Conservation (phyloP, 92 coral and sea anemone genomes). For the Pocillopora grandis region DNA sequence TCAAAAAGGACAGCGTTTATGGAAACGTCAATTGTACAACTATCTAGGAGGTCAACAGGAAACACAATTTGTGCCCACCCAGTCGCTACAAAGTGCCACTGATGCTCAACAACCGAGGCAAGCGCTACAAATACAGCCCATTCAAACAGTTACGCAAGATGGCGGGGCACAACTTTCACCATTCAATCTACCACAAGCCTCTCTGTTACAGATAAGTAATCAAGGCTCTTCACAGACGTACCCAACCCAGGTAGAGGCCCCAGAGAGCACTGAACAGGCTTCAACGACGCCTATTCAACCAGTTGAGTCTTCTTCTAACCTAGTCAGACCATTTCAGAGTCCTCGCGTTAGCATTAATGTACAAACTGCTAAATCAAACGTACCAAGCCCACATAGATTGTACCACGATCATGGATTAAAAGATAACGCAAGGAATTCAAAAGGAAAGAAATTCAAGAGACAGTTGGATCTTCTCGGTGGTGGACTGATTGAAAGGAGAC, state of each 20-base stretch:
- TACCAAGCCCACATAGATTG: conserved; percentile 24
- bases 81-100: conserved; percentile 31
- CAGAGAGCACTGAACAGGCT: conserved; percentile 5
- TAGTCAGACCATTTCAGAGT: conserved; percentile 3
- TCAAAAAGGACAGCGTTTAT: background rate
- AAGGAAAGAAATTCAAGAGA: conserved; percentile 44
- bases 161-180: conserved; percentile 27
- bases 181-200: conserved; percentile 27
- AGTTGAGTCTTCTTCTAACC: conserved; percentile 1
- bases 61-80: conserved; percentile 15
- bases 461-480: conserved; percentile 67
- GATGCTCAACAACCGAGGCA: conserved; percentile 43
- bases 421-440: background rate
- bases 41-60: conserved; percentile 58
- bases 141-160: conserved; percentile 31
- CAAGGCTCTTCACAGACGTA: conserved; percentile 9
- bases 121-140: conserved; percentile 26
- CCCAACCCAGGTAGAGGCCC: background rate
- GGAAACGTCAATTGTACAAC: conserved; percentile 52
- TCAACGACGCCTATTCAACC: conserved; percentile 22
- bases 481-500: conserved; percentile 64
- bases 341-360: conserved; percentile 77
- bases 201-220: conserved; percentile 14
- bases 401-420: background rate
- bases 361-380: conserved; percentile 73